Base-by-base conservation (phyloP, 2,113 vertebrate species). In the Zosterops hypoxanthus region DNA sequence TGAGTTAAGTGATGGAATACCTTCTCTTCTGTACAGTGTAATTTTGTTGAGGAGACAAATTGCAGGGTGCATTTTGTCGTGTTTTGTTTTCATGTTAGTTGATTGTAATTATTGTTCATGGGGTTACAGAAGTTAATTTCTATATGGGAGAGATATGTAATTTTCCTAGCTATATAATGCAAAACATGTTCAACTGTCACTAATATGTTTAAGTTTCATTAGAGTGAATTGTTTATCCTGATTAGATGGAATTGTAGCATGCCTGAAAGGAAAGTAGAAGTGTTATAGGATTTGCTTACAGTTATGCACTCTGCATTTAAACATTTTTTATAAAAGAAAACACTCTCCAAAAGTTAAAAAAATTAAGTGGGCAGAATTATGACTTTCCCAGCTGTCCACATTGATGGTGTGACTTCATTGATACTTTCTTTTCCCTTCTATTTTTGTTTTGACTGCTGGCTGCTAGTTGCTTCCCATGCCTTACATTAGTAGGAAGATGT, bases 21-120 rank as follows among this genome's bases (percentile, higher is more conserved):
- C 65, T 95, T 93, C 44, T 64, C 23, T 70, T 69, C 39, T 82
- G 16, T 34, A 47, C 56, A 29, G 60, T 11, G 0, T 94, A 64
- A 93, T 95, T 96, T 86, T 81, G 29, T 59, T 63, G 47, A 90
- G 90, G 64, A 76, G 72, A 64, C 47, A 94, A 95, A 95, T 91
- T 94, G 77, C 73, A 81, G 80, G 60, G 86, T 86, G 29, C 41
- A 63, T 90, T 84, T 92, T 89, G 55, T 73, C 86, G 13, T 78
- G 75, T 76, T 96, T 61, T 87, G 79, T 53, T 81, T 93, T 94
- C n/a, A 2, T 80, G 50, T 87, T 92, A 72, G 55, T 84, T 91
- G 70, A 92, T 70, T 97, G 64, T 95, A 96, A 92, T 87, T 82
- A 94, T 91, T 96, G 83, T 92, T 95, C 82, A 22, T 92, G 31